Base-by-base conservation (phyloP, 2,113 vertebrate species). In the Mandrillus leucophaeus region DNA sequence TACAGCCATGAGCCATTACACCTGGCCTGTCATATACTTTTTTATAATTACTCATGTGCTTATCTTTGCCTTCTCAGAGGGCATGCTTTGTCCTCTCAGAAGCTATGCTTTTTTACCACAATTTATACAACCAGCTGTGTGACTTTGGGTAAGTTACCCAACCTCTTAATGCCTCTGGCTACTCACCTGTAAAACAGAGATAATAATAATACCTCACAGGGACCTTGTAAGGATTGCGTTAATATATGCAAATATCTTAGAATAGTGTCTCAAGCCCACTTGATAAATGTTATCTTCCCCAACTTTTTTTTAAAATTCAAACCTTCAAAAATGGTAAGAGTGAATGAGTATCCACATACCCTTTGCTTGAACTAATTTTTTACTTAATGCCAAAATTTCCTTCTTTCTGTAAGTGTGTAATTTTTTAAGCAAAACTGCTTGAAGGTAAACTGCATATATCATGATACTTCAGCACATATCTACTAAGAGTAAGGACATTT, bases 311-410 rank as follows among this genome's bases (percentile, higher is more conserved):
- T 1, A 3, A 40, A 93, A n/a, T 66, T 92, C 57, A 84, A 40
- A 35, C 32, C 59, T 89, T 61, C n/a, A 45, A 70, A 86, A 94
- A 52, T 57, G 55, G 13, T n/a, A 82, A 82, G 50, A 90, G 8
- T n/a, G 73, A 73, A 7, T 83, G 11, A 89, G 1, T 82, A 45
- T 89, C 57, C 3, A n/a, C 1, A 30, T 38, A 61, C 1, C 16
- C 32, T 95, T 90, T 27, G 78, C 87, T 95, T 93, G 87, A 80
- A 79, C 59, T 83, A 30, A 61, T 73, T 94, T 96, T 93, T 91
- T 68, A 35, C 16, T n/a, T 68, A 18, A 25, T 57, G 57, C 43
- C 64, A 83, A 7, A 75, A 81, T 79, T 87, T 25, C 78, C 80
- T 88, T 84, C 0, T 52, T 22, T 87, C 30, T 84, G 0, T 64